These are phyloP conservation scores for Zhuqinia jingwanae DNA, from an alignment of 2,888 invertebrate genomes.

Conservation along the genomic window DNA sequence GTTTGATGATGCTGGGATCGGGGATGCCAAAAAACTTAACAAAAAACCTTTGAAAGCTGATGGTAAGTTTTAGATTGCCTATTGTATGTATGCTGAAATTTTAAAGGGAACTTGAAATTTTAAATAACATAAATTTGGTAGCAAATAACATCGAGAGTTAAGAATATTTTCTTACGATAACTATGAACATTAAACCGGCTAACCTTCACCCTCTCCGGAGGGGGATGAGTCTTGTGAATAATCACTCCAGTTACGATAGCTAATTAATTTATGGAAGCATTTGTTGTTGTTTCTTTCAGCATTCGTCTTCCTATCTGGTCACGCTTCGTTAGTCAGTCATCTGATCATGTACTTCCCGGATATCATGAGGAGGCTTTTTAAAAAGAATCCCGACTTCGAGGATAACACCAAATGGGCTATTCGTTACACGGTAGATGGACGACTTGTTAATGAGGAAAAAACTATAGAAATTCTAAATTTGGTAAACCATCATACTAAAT, in stretches of 20 bases:
- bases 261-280: neutral
- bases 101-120: too few species aligned
- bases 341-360: constrained; percentile 76
- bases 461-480: constrained; percentile 72
- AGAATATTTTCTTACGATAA: too few species aligned
- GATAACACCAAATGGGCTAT: constrained; percentile 74
- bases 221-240: too few species aligned
- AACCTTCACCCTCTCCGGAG: too few species aligned
- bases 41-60: constrained; percentile 69
- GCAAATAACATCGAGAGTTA: too few species aligned
- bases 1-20: constrained; percentile 44
- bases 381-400: constrained; percentile 75
- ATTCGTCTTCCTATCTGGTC: constrained; percentile 74
- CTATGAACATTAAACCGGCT: too few species aligned
- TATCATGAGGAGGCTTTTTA: constrained; percentile 70
- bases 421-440: constrained; percentile 67
- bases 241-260: too few species aligned
- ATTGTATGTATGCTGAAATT: too few species aligned
- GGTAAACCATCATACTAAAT: constrained; percentile 43
- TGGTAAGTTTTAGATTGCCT: too few species aligned
- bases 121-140: too few species aligned
- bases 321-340: constrained; percentile 74
- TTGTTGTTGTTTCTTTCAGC: constrained; percentile 63
- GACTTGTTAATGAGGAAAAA: constrained; percentile 73
- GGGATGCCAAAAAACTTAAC: constrained; percentile 44